These are phyloP conservation scores for Cyphomyrus plagiostoma DNA, from an alignment of 2,113 vertebrate species.

Conservation along the genomic window DNA sequence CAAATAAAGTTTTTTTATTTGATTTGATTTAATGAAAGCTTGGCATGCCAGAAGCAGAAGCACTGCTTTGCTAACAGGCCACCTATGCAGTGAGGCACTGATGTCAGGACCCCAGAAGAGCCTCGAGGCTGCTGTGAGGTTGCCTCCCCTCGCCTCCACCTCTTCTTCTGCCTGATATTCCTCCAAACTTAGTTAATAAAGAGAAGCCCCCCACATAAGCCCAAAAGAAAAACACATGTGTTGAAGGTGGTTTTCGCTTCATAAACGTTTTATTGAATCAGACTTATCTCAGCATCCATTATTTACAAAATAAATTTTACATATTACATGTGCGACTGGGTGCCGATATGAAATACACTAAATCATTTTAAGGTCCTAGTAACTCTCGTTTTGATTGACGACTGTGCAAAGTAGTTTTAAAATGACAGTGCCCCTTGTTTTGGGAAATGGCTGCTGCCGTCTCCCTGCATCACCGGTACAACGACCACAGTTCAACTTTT, in stretches of 20 bases:
- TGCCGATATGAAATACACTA: background rate
- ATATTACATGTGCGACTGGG: background rate
- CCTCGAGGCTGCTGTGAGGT: background rate
- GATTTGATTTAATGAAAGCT: background rate
- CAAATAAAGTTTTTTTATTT: too few species aligned
- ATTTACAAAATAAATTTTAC: background rate
- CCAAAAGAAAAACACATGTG: background rate
- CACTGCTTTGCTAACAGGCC: background rate
- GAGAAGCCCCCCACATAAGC: background rate
- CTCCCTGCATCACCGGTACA: too few species aligned
- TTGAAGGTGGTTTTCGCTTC: background rate
- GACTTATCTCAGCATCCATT: background rate
- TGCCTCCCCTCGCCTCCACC: background rate
- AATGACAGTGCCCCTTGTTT: background rate
- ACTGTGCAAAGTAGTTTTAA: background rate
- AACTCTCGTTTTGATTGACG: background rate
- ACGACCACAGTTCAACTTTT: background rate
- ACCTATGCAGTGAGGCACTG: background rate
- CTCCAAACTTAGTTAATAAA: background rate
- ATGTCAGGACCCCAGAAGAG: background rate
- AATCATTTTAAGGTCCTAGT: background rate
- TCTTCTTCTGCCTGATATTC: background rate
- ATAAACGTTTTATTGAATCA: conserved; percentile 27
- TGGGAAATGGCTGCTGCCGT: background rate
- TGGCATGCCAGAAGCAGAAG: background rate